These are phyloP conservation scores for Conopomorpha cramerella DNA, from an alignment of 1,140 invertebrate genomes.

Conservation along the genomic window DNA sequence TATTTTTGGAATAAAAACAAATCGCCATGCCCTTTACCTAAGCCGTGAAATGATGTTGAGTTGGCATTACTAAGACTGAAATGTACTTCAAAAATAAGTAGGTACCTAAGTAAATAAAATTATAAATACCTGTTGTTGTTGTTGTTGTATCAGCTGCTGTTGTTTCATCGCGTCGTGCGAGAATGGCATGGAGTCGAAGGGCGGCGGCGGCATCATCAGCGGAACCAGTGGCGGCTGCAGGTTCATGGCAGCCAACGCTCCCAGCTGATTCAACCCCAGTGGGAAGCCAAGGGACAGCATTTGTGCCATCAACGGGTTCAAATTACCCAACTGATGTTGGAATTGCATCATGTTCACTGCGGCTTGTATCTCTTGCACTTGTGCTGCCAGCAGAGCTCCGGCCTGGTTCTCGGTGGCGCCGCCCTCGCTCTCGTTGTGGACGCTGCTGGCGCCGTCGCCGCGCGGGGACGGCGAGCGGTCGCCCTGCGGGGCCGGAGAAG, in stretches of 20 bases:
- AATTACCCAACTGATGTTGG: conserved; percentile 78
- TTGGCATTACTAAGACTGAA: no score
- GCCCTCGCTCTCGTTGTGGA: conserved; percentile 62
- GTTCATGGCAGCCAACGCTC: conserved; percentile 85
- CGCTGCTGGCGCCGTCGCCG: conserved; percentile 54
- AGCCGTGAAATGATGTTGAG: no score
- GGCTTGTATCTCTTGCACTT: conserved; percentile 84
- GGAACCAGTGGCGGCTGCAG: conserved; percentile 85
- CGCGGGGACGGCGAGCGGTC: conserved; percentile 60
- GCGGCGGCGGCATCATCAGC: conserved; percentile 85
- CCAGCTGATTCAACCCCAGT: conserved; percentile 81
- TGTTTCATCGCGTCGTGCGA: conserved; percentile 65
- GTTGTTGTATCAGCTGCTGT: conserved; percentile 71
- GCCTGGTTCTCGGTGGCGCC: conserved; percentile 61
- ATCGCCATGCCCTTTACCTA: no score
- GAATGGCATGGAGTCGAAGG: conserved; percentile 68
- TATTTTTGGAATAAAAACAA: no score
- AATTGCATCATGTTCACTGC: conserved; percentile 87
- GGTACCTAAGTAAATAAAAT: no score
- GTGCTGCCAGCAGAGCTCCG: conserved; percentile 68
- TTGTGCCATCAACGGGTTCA: conserved; percentile 72
- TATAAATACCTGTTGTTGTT: conserved; percentile 76
- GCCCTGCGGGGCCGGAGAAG: conserved; percentile 55
- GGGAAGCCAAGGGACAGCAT: conserved; percentile 79
- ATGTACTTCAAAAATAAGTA: no score